Conservation (phyloP, 1,140 invertebrate species). For the Danaus plexippus region DNA sequence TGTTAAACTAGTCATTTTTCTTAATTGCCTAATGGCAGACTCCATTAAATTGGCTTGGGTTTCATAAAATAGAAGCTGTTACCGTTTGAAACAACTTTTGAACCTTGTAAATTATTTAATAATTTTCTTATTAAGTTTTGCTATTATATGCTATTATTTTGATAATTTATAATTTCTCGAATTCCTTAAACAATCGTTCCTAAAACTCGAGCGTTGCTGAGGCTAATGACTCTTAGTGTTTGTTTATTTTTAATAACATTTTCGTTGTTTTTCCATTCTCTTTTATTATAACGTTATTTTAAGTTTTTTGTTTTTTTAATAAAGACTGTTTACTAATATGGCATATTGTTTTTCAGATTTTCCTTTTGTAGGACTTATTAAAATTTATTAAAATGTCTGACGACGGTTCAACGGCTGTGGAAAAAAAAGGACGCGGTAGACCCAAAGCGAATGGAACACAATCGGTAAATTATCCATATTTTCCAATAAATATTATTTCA, state of each 20-base stretch:
- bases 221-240: constrained; percentile 31
- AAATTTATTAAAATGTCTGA: constrained; percentile 62
- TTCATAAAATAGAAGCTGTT: neutral
- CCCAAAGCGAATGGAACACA: constrained; percentile 70
- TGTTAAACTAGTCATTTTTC: constrained; percentile 1
- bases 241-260: constrained; percentile 10
- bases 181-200: too few species aligned
- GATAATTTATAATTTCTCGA: too few species aligned
- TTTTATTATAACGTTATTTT: constrained; percentile 4
- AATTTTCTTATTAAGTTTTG: too few species aligned
- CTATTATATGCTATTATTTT: too few species aligned
- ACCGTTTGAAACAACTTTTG: too few species aligned
- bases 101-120: too few species aligned
- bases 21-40: constrained; percentile 36
- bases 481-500: constrained; percentile 3
- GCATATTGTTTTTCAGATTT: constrained; percentile 21
- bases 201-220: constrained; percentile 16
- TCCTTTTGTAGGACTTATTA: constrained; percentile 20
- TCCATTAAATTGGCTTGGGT: constrained; percentile 38
- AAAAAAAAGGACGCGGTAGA: constrained; percentile 70
- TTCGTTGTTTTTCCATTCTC: neutral
- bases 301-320: constrained; percentile 3
- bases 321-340: constrained; percentile 5
- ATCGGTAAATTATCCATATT: constrained; percentile 33
- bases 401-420: constrained; percentile 67